Evolutionary conservation across 1,140 invertebrate genomes (phyloP).

Genomic region (Diuraphis noxia): DNA sequence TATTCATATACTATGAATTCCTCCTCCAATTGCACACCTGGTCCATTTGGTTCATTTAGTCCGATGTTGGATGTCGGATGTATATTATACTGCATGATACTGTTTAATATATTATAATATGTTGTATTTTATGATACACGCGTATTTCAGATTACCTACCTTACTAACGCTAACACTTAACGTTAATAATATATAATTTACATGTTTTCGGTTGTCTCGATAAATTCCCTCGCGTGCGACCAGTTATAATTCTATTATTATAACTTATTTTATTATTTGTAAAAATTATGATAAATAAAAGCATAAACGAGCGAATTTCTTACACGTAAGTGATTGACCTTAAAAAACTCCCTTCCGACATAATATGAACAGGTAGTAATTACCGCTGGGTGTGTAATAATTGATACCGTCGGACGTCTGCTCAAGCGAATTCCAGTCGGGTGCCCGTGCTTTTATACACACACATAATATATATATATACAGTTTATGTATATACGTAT

Average conservation of each 20-base stretch:
- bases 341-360: not conserved
- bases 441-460: not conserved
- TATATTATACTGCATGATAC: not conserved
- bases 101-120: not conserved
- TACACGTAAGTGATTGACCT: not conserved
- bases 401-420: conserved; percentile 15
- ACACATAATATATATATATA: not conserved
- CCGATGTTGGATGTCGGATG: not conserved
- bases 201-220: conserved; percentile 25
- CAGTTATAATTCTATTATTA: conserved; percentile 23
- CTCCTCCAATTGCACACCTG: not conserved
- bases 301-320: not conserved
- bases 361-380: not conserved
- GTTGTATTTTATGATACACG: not conserved
- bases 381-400: conserved; percentile 22
- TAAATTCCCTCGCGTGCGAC: not conserved
- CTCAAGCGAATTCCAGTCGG: not conserved
- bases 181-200: conserved; percentile 16
- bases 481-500: not conserved
- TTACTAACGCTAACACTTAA: not conserved
- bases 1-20: not conserved
- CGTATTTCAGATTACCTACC: not conserved
- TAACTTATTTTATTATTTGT: not conserved
- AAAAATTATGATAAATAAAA: conserved; percentile 12
- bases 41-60: not conserved